Evolutionary conservation across 2,113 vertebrate genomes (phyloP), one percentile per base, ranked within the genome.

Genomic region (Procavia capensis): DNA sequence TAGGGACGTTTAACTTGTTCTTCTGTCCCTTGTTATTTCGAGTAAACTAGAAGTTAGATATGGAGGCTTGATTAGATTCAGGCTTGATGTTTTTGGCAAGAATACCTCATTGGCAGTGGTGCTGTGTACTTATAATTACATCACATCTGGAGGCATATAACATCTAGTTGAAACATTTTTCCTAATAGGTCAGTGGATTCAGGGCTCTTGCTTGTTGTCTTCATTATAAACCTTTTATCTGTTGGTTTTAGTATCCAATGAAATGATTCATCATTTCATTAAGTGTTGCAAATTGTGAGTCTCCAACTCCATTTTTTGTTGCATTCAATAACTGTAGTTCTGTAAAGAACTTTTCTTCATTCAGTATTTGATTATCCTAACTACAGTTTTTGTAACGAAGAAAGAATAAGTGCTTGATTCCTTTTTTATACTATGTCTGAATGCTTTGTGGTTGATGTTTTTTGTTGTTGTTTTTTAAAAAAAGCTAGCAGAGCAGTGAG

Each of bases 241-340:
- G 4, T 88, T 93, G 43, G 43, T 72, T 89, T 96, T 50, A 84
- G 34, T 50, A 43, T 63, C 64, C 16, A 75, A 36, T 76, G 64
- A n/a, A n/a, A 85, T 80, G 41, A 95, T 9, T 59, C 64, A 59
- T 88, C 88, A 75, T 95, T 84, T 87, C 75, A 81, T 90, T 59
- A 90, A 31, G 2, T 68, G 63, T 76, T 89, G 63, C n/a, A 68
- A 90, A 57, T 39, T 31, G 27, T 95, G 17, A 76, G 75, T 92
- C 93, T 76, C 70, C 75, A 84, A 91, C 43, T 97, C 63, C 86
- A 25, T 63, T 90, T 84, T 36, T 64, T 61, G 79, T 92, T 79
- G 17, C 47, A 66, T 88, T 95, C 74, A 92, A 90, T 95, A 83
- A 4, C 47, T 89, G 74, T 43, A 81, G 75, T 85, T 94, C 66